Conservation (phyloP, 2,888 invertebrate genomes). For the Aromia moschata region DNA sequence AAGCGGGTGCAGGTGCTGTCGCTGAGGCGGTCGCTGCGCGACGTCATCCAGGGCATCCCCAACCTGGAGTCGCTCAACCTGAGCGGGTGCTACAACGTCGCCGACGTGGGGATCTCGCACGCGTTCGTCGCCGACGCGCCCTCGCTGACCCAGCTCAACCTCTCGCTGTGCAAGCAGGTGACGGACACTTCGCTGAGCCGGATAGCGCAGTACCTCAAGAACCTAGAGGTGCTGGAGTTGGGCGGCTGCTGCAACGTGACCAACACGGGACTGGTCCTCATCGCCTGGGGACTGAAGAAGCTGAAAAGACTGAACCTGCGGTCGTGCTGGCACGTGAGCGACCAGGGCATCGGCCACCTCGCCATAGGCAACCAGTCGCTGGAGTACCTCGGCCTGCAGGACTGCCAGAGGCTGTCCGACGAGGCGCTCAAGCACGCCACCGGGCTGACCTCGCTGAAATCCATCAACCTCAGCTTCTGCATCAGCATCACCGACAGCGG, state of each 20-base stretch:
- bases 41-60: conserved; percentile 86
- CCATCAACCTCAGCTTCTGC: conserved; percentile 93
- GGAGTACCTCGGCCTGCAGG: conserved; percentile 82
- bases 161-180: conserved; percentile 94
- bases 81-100: conserved; percentile 93
- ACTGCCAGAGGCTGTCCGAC: conserved; percentile 93
- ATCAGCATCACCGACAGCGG: conserved; percentile 94
- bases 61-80: conserved; percentile 88
- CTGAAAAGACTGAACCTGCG: conserved; percentile 85
- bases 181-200: conserved; percentile 88
- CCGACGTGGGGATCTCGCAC: conserved; percentile 83
- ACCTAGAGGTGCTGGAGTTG: conserved; percentile 86
- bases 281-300: conserved; percentile 88
- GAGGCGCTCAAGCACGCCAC: conserved; percentile 87
- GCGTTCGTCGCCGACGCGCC: conserved; percentile 83
- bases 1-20: conserved; percentile 89
- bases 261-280: conserved; percentile 84
- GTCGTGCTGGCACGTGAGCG: conserved; percentile 93
- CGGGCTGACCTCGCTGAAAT: conserved; percentile 82
- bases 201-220: conserved; percentile 85
- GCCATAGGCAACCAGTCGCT: conserved; percentile 84
- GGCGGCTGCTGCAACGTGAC: conserved; percentile 94
- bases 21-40: conserved; percentile 81
- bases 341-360: conserved; percentile 88
- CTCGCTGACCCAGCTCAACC: conserved; percentile 81